Percentiles rank a stretch among this genome's conserved stretches.
Evolutionary conservation across 2,797 vertebrate genomes (phyloP).

Genomic region (Lacerta bilineata): DNA sequence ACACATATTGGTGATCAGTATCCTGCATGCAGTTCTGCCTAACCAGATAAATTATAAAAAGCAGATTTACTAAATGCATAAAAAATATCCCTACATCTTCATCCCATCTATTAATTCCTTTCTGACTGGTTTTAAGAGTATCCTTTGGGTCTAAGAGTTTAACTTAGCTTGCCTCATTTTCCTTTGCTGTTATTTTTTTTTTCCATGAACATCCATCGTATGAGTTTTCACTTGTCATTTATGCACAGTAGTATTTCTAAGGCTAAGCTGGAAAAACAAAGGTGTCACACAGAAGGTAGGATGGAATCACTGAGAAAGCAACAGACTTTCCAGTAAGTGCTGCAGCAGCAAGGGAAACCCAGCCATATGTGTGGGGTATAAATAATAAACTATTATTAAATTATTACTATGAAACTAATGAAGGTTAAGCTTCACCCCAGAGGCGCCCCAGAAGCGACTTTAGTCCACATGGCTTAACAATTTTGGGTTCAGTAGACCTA

Average conservation of each 20-base stretch:
- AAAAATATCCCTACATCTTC: slow-evolving; percentile 63
- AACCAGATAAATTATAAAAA: slow-evolving; percentile 65
- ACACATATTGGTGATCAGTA: slow-evolving; percentile 59
- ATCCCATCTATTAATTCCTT: slow-evolving; percentile 66
- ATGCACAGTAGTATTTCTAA: slow-evolving; percentile 64
- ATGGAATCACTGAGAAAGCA: slow-evolving; percentile 35
- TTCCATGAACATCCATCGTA: neutral
- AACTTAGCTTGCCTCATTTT: slow-evolving; percentile 47
- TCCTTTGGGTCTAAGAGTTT: slow-evolving; percentile 31
- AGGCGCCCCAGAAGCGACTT: no score
- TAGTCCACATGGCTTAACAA: no score
- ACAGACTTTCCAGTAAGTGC: slow-evolving; percentile 50
- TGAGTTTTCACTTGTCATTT: slow-evolving; percentile 29
- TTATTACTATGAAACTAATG: no score
- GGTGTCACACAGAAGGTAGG: slow-evolving; percentile 38
- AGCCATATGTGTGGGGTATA: no score
- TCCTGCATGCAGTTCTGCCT: slow-evolving; percentile 55
- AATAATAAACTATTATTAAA: no score
- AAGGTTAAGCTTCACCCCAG: no score
- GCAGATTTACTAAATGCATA: slow-evolving; percentile 56
- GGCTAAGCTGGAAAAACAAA: slow-evolving; percentile 55
- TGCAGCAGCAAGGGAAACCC: neutral
- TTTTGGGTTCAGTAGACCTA: no score
- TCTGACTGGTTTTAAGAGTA: slow-evolving; percentile 52
- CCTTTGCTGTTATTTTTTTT: slow-evolving; percentile 47